Evolutionary conservation across 2,888 invertebrate species (phyloP).

Genomic region (Allacma fusca): DNA sequence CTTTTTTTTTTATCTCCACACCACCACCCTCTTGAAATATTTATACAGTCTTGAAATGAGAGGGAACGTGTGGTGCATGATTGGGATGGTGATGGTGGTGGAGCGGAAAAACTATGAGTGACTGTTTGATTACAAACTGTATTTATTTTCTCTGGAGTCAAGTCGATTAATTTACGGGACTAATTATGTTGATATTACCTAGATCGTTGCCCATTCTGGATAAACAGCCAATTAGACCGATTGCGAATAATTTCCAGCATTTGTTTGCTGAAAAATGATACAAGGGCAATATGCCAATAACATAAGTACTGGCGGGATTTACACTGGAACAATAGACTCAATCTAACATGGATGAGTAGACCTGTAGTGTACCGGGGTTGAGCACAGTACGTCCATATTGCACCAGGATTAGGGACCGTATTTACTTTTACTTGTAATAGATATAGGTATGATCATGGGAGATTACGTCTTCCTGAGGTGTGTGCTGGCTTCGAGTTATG

Average conservation of each 20-base stretch:
- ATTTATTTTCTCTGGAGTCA: conserved; percentile 42
- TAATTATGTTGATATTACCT: conserved; percentile 49
- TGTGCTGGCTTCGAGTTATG: no score
- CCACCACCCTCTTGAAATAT: conserved; percentile 14
- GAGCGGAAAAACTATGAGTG: background rate
- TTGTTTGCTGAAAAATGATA: conserved; percentile 61
- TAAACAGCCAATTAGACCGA: conserved; percentile 59
- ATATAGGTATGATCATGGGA: no score
- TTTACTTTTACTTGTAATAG: no score
- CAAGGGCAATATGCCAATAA: conserved; percentile 48
- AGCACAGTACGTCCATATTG: no score
- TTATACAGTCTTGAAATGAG: conserved; percentile 7
- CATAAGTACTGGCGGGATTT: conserved; percentile 6
- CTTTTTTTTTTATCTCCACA: conserved; percentile 34
- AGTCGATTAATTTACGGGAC: conserved; percentile 52
- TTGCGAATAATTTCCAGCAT: conserved; percentile 57
- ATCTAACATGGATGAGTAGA: background rate
- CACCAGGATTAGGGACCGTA: no score
- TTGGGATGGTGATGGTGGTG: background rate
- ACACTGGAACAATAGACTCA: background rate
- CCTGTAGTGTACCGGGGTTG: no score
- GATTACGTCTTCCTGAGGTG: no score
- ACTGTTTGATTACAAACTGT: conserved; percentile 46
- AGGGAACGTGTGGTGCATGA: background rate
- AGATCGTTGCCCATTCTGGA: background rate